These are phyloP conservation scores for Chelonus formosanus DNA, from an alignment of 2,888 invertebrate genomes.

Conservation along the genomic window DNA sequence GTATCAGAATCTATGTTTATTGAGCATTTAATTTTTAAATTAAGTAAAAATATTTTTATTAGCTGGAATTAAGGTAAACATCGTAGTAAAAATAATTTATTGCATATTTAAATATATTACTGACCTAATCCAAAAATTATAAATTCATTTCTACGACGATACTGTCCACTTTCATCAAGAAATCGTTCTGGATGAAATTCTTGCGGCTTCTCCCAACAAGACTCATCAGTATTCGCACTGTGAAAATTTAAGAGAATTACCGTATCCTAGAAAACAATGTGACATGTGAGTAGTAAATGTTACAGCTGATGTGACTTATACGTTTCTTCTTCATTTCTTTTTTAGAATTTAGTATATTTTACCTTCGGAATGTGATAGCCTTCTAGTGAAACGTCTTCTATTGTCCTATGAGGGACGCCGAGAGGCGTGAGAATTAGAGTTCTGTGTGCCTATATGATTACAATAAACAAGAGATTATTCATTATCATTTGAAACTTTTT, in stretches of 20 bases:
- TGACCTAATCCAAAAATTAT: slow-evolving; percentile 75
- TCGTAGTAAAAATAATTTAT: too few species aligned
- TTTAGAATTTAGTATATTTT: slow-evolving; percentile 25
- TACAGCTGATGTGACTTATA: background rate
- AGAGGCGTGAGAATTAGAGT: slow-evolving; percentile 67
- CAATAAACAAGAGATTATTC: slow-evolving; percentile 36
- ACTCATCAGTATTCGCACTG: slow-evolving; percentile 71
- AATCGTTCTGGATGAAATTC: slow-evolving; percentile 74
- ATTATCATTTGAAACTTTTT: slow-evolving; percentile 19
- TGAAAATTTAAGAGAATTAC: slow-evolving; percentile 71
- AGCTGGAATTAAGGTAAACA: slow-evolving; percentile 33
- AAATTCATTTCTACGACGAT: slow-evolving; percentile 68
- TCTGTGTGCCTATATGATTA: slow-evolving; percentile 67
- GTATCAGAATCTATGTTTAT: too few species aligned
- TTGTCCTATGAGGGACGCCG: slow-evolving; percentile 68
- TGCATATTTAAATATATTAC: too few species aligned
- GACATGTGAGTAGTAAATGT: slow-evolving; percentile 17
- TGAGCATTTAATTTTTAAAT: background rate
- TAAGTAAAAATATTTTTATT: slow-evolving; percentile 1
- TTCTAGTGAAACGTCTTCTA: slow-evolving; percentile 61
- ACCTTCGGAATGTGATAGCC: slow-evolving; percentile 68
- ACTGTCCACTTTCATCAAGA: slow-evolving; percentile 69
- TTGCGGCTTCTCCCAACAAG: slow-evolving; percentile 71
- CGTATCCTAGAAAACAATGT: slow-evolving; percentile 66
- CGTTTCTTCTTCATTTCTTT: slow-evolving; percentile 6